A percentile compares a stretch with the other conserved stretches of the same genome.
These are phyloP conservation scores for Ecliptopera silaceata DNA, from an alignment of 2,888 invertebrate genomes.

Conservation along the genomic window DNA sequence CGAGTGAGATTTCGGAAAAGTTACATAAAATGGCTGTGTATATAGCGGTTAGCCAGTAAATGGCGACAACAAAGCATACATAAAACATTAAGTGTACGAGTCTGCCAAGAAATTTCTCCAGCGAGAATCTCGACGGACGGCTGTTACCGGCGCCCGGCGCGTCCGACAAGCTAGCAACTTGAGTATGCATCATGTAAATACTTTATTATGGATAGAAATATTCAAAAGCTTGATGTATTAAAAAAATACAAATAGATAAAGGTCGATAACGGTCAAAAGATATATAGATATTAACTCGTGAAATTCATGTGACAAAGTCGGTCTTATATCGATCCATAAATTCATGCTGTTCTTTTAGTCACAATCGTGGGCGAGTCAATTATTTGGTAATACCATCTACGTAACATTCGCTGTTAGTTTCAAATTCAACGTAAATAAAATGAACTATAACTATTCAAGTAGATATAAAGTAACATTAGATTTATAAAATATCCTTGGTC, in stretches of 20 bases:
- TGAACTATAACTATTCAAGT: too few relatives aligned
- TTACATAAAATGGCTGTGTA: slow-evolving; percentile 40
- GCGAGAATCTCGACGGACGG: slow-evolving; percentile 61
- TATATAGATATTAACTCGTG: too few relatives aligned
- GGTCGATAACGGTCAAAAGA: too few relatives aligned
- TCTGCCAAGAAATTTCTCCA: slow-evolving; percentile 68
- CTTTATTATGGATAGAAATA: neutral
- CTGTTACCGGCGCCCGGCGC: slow-evolving; percentile 41
- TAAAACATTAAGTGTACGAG: slow-evolving; percentile 64
- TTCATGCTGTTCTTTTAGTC: too few relatives aligned
- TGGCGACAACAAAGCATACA: slow-evolving; percentile 56
- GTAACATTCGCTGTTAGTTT: too few relatives aligned
- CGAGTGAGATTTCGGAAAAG: slow-evolving; percentile 31
- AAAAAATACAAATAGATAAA: too few relatives aligned
- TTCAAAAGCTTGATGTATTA: too few relatives aligned
- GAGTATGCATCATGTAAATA: slow-evolving; percentile 23
- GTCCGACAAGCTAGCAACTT: slow-evolving; percentile 28
- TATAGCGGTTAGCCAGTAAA: slow-evolving; percentile 39
- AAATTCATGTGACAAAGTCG: too few relatives aligned
- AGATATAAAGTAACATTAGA: neutral
- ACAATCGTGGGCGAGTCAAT: too few relatives aligned
- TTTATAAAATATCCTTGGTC: neutral
- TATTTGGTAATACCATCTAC: too few relatives aligned
- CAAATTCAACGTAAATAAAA: neutral
- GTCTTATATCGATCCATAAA: too few relatives aligned